These are phyloP conservation scores for Petrolisthes manimaculis DNA, from an alignment of 2,888 invertebrate genomes.

Conservation along the genomic window DNA sequence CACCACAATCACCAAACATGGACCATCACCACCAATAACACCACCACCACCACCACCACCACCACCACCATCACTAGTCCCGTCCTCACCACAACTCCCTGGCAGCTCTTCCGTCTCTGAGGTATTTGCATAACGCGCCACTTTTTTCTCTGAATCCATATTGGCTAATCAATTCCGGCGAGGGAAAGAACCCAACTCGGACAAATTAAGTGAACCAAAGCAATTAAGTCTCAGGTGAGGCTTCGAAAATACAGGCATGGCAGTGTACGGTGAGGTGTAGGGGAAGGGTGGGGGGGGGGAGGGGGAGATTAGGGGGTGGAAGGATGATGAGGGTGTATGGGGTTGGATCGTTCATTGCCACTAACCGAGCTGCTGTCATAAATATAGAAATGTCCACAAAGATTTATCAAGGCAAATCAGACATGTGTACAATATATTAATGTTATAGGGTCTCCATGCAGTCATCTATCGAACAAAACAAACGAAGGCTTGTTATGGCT, in stretches of 20 bases:
- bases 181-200: conserved; percentile 21
- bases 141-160: conserved; percentile 51
- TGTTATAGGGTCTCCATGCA: too few relatives aligned
- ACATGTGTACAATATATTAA: too few relatives aligned
- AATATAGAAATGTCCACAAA: too few relatives aligned
- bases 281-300: neutral
- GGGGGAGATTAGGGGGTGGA: neutral
- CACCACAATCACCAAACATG: neutral
- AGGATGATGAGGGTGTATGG: neutral
- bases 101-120: conserved; percentile 13
- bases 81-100: neutral
- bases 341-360: neutral
- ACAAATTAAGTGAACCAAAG: conserved; percentile 46
- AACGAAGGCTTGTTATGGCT: too few relatives aligned
- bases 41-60: neutral
- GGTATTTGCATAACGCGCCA: conserved; percentile 38
- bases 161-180: conserved; percentile 48
- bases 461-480: too few relatives aligned
- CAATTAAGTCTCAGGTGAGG: conserved; percentile 33
- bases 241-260: neutral
- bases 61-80: too few relatives aligned
- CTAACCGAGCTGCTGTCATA: too few relatives aligned
- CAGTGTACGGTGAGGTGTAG: conserved; percentile 22
- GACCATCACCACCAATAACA: neutral
- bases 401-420: too few relatives aligned